phyloP scores from a whole-genome alignment of 2,888 invertebrate genomes.

The Pheosia tremula region DNA sequence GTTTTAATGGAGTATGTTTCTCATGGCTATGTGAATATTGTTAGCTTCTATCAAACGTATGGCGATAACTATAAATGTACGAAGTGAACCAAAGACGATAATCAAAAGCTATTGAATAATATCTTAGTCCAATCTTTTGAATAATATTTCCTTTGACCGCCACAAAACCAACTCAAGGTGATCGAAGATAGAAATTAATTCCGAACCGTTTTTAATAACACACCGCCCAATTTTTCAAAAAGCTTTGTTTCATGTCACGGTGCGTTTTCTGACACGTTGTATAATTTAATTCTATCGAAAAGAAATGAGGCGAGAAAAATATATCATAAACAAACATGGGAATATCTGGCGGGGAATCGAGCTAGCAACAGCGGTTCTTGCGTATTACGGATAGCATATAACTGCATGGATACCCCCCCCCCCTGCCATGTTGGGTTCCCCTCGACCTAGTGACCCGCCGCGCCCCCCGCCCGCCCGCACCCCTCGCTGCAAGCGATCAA shows the following conservation, averaged over 20 bases:
- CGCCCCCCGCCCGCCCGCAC: constrained; percentile 39
- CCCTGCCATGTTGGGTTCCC: constrained; percentile 36
- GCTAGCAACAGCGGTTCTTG: constrained; percentile 38
- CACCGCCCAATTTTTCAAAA: neutral
- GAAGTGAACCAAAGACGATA: no score
- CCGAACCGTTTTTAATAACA: neutral
- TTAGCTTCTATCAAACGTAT: no score
- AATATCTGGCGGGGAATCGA: constrained; percentile 43
- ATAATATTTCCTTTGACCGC: no score
- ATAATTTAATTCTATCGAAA: constrained; percentile 43
- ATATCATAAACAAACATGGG: constrained; percentile 44
- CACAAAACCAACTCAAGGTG: no score
- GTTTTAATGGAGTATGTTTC: no score
- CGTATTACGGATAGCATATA: constrained; percentile 35
- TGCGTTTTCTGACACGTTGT: constrained; percentile 46
- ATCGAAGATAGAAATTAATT: neutral
- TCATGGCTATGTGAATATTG: no score
- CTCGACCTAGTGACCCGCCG: constrained; percentile 71
- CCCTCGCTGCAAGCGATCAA: constrained; percentile 65
- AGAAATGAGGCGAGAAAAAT: constrained; percentile 45
- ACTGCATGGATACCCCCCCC: constrained; percentile 34
- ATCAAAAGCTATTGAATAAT: no score
- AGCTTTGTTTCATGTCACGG: constrained; percentile 44
- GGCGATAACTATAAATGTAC: no score
- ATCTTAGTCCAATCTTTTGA: no score